These are phyloP conservation scores for Stichodactyla mertensii DNA, from an alignment of 64 coral and sea anemone species.

Conservation along the genomic window DNA sequence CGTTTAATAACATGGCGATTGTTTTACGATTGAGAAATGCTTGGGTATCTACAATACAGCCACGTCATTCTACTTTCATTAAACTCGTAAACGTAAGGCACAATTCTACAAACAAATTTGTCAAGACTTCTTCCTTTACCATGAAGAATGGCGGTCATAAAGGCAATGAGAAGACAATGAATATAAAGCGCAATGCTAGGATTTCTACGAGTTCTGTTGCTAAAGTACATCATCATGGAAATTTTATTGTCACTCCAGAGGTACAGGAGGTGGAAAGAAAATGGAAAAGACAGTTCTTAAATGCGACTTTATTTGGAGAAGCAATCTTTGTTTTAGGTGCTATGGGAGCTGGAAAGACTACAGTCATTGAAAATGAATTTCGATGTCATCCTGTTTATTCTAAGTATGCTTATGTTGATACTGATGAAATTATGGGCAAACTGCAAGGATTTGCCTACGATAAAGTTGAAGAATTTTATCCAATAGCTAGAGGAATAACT, in stretches of 20 bases:
- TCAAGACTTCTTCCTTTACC: background rate
- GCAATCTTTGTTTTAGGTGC: slow-evolving; percentile 94
- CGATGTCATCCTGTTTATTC: slow-evolving; percentile 65
- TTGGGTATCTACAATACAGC: background rate
- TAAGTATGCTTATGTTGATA: slow-evolving; percentile 93
- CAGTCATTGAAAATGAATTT: slow-evolving; percentile 79
- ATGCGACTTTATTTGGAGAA: slow-evolving; percentile 68
- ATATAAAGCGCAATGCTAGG: background rate
- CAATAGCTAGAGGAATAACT: slow-evolving; percentile 84
- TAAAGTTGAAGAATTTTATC: slow-evolving; percentile 92
- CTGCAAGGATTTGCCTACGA: slow-evolving; percentile 79
- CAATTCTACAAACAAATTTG: background rate
- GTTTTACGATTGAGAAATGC: background rate
- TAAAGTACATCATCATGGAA: background rate
- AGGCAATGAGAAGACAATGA: background rate
- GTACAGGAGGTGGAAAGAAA: slow-evolving; percentile 65
- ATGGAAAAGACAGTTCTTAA: slow-evolving; percentile 83
- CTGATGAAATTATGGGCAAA: slow-evolving; percentile 97
- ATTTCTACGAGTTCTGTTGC: background rate
- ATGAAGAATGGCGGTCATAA: background rate
- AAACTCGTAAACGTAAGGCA: too few species aligned
- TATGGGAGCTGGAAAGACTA: slow-evolving; percentile 98
- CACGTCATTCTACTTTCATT: background rate
- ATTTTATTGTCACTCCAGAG: background rate
- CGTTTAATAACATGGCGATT: background rate